Conservation (phyloP, 2,113 vertebrate genomes). For the Oryzias melastigma region DNA sequence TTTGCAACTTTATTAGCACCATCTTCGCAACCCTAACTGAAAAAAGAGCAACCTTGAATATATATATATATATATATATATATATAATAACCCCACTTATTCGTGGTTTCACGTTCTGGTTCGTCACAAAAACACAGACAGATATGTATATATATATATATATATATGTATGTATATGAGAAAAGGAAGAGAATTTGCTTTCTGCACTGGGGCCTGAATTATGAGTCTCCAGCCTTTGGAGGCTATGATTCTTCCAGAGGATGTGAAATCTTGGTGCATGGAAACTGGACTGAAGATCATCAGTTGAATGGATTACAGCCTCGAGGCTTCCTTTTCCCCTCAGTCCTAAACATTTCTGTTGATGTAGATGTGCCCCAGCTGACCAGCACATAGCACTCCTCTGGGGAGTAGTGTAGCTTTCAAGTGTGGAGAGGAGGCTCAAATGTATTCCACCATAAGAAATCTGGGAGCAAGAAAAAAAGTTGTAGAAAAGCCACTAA, state of each 20-base stretch:
- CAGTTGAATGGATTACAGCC: slow-evolving; percentile 17
- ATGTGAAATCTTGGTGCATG: slow-evolving; percentile 31
- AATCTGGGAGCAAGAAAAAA: slow-evolving; percentile 38
- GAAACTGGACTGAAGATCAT: slow-evolving; percentile 35
- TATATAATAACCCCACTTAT: too few relatives aligned
- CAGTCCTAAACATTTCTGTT: slow-evolving; percentile 6
- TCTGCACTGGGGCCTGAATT: background rate
- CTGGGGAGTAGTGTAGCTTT: slow-evolving; percentile 15
- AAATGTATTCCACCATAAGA: slow-evolving; percentile 33
- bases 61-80: too few relatives aligned
- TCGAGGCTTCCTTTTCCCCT: slow-evolving; percentile 8
- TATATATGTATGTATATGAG: too few relatives aligned
- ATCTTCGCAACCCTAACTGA: too few relatives aligned
- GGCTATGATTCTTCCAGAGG: slow-evolving; percentile 17
- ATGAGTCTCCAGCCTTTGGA: background rate
- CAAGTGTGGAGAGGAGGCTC: slow-evolving; percentile 9
- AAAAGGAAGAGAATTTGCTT: background rate
- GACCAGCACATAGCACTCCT: slow-evolving; percentile 2
- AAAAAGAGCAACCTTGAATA: too few relatives aligned
- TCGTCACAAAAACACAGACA: too few relatives aligned
- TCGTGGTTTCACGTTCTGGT: too few relatives aligned
- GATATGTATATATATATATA: too few relatives aligned
- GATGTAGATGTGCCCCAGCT: slow-evolving; percentile 17
- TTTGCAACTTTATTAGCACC: too few relatives aligned
- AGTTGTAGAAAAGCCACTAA: slow-evolving; percentile 39